Evolutionary conservation across 2,888 invertebrate genomes (phyloP).

Genomic region (Agrenia bidenticulata): DNA sequence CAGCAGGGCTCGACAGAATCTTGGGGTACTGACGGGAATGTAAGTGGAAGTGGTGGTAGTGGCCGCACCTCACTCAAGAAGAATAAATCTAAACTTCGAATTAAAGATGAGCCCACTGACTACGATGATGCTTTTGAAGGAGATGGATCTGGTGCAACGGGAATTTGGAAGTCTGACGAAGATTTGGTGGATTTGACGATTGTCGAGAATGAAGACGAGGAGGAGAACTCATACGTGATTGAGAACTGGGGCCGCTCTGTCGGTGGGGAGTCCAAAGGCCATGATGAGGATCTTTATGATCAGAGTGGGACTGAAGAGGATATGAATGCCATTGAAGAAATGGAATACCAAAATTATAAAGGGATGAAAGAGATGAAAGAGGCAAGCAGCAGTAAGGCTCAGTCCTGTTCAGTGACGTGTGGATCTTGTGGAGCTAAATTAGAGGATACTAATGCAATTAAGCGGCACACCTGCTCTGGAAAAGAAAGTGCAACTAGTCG

Average conservation of each 20-base stretch:
- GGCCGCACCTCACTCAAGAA: no score
- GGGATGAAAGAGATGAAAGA: background rate
- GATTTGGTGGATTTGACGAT: background rate
- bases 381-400: background rate
- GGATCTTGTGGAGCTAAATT: background rate
- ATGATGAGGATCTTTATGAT: background rate
- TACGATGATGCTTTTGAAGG: background rate
- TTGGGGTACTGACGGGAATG: background rate
- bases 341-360: constrained; percentile 2
- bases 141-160: constrained; percentile 6
- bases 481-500: background rate
- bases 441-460: constrained; percentile 1
- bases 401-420: constrained; percentile 3
- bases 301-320: background rate
- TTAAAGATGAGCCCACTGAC: background rate
- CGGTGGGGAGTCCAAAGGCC: background rate
- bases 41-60: background rate
- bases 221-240: background rate
- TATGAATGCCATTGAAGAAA: constrained; percentile 11
- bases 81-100: background rate
- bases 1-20: background rate
- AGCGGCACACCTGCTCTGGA: background rate
- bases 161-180: constrained; percentile 12
- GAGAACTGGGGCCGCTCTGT: constrained; percentile 3
- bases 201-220: background rate